These are phyloP conservation scores for Drosophila pachea DNA, from an alignment of 1,140 invertebrate species.

Conservation along the genomic window DNA sequence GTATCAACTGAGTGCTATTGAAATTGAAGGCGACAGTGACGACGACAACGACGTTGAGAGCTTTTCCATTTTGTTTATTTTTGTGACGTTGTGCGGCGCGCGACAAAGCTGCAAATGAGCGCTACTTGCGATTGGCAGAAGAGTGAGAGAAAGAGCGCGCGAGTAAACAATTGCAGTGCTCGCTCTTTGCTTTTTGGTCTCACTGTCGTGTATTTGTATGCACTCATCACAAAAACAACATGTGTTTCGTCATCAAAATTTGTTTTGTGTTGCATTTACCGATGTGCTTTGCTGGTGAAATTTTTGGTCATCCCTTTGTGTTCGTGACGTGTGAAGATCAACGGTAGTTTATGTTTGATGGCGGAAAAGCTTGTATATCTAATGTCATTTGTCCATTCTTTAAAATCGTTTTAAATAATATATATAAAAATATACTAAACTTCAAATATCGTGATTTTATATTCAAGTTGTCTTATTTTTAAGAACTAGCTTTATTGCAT, in stretches of 20 bases:
- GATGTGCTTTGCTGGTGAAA: slow-evolving; percentile 43
- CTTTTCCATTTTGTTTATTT: slow-evolving; percentile 68
- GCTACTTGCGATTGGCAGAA: slow-evolving; percentile 3
- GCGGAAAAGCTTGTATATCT: slow-evolving; percentile 5
- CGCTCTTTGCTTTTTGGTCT: slow-evolving; percentile 18
- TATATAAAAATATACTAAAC: background rate
- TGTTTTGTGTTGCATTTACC: slow-evolving; percentile 60
- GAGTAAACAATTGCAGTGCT: background rate
- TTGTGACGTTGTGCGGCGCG: slow-evolving; percentile 44
- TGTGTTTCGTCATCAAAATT: slow-evolving; percentile 75
- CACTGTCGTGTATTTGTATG: background rate
- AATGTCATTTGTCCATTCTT: background rate
- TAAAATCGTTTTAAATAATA: background rate
- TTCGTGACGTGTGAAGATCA: slow-evolving; percentile 17
- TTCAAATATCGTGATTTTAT: slow-evolving; percentile 9
- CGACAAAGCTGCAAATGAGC: slow-evolving; percentile 70
- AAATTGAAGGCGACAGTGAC: slow-evolving; percentile 70
- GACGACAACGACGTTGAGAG: slow-evolving; percentile 47
- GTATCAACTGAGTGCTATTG: slow-evolving; percentile 54
- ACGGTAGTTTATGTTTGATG: slow-evolving; percentile 1
- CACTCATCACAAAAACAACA: slow-evolving; percentile 60
- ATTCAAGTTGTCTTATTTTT: slow-evolving; percentile 7
- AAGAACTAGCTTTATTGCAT: background rate
- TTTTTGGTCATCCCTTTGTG: slow-evolving; percentile 19
- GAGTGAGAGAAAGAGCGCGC: background rate